Evolutionary conservation across 2,888 invertebrate genomes (phyloP).

Genomic region (Heterodera filipjevi): DNA sequence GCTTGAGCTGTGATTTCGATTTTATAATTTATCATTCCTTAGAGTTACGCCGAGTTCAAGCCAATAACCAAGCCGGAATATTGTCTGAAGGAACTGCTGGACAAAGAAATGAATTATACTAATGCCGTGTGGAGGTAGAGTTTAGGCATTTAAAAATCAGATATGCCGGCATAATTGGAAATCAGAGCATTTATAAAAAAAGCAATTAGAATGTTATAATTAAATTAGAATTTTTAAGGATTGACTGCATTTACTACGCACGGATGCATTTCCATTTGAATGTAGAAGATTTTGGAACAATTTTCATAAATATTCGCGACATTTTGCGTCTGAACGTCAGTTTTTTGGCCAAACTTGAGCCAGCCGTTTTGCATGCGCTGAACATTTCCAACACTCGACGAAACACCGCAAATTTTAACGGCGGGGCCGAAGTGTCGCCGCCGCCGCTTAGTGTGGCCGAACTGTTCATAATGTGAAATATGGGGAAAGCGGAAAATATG

Average conservation of each 20-base stretch:
- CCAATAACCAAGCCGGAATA: constrained; percentile 84
- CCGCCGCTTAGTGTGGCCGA: constrained; percentile 70
- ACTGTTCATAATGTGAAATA: not conserved
- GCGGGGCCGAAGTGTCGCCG: constrained; percentile 29
- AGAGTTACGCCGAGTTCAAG: constrained; percentile 49
- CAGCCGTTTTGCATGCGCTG: constrained; percentile 50
- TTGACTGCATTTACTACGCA: constrained; percentile 66
- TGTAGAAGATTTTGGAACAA: constrained; percentile 77
- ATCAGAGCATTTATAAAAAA: not conserved
- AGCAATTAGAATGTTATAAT: not conserved
- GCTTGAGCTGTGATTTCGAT: too few species aligned
- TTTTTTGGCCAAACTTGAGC: constrained; percentile 48
- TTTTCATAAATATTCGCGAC: constrained; percentile 81
- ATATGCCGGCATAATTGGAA: too few species aligned
- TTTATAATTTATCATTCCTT: too few species aligned
- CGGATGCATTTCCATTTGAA: constrained; percentile 74
- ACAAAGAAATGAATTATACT: constrained; percentile 94
- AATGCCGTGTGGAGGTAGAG: constrained; percentile 75
- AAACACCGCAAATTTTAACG: not conserved
- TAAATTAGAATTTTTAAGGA: constrained; percentile 31
- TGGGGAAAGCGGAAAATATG: too few species aligned
- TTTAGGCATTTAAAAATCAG: too few species aligned
- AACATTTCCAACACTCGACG: constrained; percentile 30
- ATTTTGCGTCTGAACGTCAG: constrained; percentile 45
- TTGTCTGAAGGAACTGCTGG: constrained; percentile 79